Evolutionary conservation across 2,888 invertebrate species (phyloP).

Genomic region (Strigamia maritima): DNA sequence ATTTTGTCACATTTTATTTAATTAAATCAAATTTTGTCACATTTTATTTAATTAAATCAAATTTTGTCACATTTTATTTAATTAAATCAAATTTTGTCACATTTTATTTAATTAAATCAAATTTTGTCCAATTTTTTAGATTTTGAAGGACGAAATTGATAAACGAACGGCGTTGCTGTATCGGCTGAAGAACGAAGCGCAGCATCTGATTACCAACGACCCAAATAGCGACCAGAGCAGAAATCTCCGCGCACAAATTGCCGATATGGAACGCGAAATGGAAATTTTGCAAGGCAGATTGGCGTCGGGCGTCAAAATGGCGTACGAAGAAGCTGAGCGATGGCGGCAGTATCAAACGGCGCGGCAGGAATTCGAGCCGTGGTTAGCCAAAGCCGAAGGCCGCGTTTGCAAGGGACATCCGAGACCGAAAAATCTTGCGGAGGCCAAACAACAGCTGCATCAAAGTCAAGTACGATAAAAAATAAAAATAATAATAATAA

Average conservation of each 20-base stretch:
- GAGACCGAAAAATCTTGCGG: constrained; percentile 73
- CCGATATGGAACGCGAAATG: constrained; percentile 70
- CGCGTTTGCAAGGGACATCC: constrained; percentile 67
- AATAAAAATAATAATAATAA: background rate
- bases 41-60: background rate
- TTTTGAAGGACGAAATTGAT: constrained; percentile 72
- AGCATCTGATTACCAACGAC: constrained; percentile 62
- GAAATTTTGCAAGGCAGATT: constrained; percentile 70
- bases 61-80: background rate
- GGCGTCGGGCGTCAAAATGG: constrained; percentile 62
- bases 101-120: too few species aligned
- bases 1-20: background rate
- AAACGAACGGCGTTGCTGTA: constrained; percentile 68
- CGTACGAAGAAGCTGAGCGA: constrained; percentile 72
- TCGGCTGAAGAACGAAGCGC: constrained; percentile 71
- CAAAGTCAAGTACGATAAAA: constrained; percentile 58
- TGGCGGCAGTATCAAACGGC: constrained; percentile 79
- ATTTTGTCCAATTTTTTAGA: constrained; percentile 49
- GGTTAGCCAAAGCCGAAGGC: constrained; percentile 83
- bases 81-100: background rate
- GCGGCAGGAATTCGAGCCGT: constrained; percentile 75
- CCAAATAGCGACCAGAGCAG: constrained; percentile 64
- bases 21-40: background rate
- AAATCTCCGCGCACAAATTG: constrained; percentile 71
- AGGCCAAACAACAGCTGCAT: constrained; percentile 70